phyloP scores from a whole-genome alignment of 2,797 vertebrate genomes.

The Rhinatrema bivittatum region DNA sequence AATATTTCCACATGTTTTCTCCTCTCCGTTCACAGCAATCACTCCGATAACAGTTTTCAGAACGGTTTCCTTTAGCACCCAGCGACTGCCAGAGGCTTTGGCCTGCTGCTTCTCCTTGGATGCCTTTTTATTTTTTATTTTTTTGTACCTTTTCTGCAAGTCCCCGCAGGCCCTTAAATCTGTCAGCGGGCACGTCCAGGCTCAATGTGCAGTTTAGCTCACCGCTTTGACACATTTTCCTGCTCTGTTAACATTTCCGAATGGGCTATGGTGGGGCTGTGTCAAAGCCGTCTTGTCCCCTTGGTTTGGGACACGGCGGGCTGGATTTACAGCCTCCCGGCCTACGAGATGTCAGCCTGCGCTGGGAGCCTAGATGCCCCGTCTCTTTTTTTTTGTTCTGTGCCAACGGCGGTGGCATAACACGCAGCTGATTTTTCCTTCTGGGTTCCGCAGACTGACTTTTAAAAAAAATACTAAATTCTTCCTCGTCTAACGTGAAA shows the following conservation, averaged over 20 bases:
- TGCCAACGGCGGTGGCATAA: too few relatives aligned
- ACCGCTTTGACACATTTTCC: slow-evolving; percentile 44
- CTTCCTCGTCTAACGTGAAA: too few relatives aligned
- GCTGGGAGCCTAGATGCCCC: too few relatives aligned
- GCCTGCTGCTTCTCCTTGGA: slow-evolving; percentile 12
- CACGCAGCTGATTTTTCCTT: too few relatives aligned
- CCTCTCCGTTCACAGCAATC: slow-evolving; percentile 26
- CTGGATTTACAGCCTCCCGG: slow-evolving; percentile 7
- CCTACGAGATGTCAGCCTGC: too few relatives aligned
- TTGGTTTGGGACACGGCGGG: slow-evolving; percentile 16
- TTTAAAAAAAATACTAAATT: too few relatives aligned
- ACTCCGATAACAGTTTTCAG: slow-evolving; percentile 1
- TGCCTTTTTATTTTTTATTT: slow-evolving; percentile 44
- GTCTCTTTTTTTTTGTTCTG: too few relatives aligned
- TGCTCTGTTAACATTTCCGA: slow-evolving; percentile 42
- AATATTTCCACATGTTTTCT: slow-evolving; percentile 50
- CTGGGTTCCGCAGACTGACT: too few relatives aligned
- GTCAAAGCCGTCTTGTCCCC: slow-evolving; percentile 40
- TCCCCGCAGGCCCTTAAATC: slow-evolving; percentile 39
- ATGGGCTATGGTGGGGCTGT: slow-evolving; percentile 36
- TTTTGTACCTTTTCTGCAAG: slow-evolving; percentile 42
- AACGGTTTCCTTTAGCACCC: slow-evolving; percentile 30
- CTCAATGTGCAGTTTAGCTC: slow-evolving; percentile 43
- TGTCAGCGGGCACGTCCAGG: slow-evolving; percentile 45
- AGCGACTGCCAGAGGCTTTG: slow-evolving; percentile 37